Evolutionary conservation across 64 coral and sea anemone species (phyloP), one percentile per base, ranked within the genome.

Genomic region (Dendronephthya gigantea): DNA sequence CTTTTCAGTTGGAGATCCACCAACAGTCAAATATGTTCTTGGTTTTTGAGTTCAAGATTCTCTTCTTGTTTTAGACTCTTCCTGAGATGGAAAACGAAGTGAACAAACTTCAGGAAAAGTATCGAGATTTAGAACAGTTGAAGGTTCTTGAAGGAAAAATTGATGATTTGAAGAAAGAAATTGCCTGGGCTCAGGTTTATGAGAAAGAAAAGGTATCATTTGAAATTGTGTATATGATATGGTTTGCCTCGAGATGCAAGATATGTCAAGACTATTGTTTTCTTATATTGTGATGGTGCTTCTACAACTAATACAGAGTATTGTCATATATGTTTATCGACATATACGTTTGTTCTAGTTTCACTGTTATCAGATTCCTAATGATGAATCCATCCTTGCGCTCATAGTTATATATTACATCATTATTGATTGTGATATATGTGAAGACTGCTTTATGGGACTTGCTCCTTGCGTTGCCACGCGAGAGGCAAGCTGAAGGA

Each of bases 71-170:
- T 32, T 84, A 94, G 92, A 94, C 87, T 14, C 51, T 94, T 37
- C 94, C 91, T 45, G 89, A 90, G 15, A 97, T 93, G 89, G 86
- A 90, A 49, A 90, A 74, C 6, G 75, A 91, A 68, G 91, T 97
- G 19, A 49, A 91, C 6, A 68, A 82, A 27, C 43, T 93, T 47
- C 91, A 97, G 74, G 92, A 97, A 22, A 93, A 93, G 27, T 97
- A 97, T 79, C 93, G 93, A 75, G 94, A 97, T 50, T 88, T 93
- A 14, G 87, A 89, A 28, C 94, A 97, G 68, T 72, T 97, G 25
- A 93, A 93, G 52, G 90, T 51, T n/a, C 91, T 97, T 91, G 93
- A 97, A 82, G 91, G 90, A 34, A 92, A 93, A 45, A 91, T 97
- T 12, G 94, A 93, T 56, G 91, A 93, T 11, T 52, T 97, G 17